Percentiles rank a stretch among this genome's conserved stretches.
Conservation (phyloP, 64 coral and sea anemone species). For the Montipora efflorescens region DNA sequence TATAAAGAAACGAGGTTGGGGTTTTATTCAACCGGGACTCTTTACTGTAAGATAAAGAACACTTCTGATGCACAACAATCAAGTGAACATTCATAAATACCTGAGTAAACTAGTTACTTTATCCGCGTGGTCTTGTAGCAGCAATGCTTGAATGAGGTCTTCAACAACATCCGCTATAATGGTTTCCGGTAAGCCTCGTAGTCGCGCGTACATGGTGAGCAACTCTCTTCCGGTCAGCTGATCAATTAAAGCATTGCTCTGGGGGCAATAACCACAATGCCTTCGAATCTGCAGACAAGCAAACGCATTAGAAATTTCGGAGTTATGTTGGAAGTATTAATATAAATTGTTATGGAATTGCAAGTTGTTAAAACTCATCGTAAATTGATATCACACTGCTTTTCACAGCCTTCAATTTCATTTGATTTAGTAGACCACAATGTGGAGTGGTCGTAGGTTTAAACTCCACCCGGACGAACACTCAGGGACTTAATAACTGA, state of each 20-base stretch:
- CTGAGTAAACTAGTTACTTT: slow-evolving; percentile 89
- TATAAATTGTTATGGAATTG: background rate
- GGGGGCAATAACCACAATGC: slow-evolving; percentile 91
- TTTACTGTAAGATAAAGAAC: too few relatives aligned
- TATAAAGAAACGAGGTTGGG: too few relatives aligned
- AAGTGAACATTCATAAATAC: slow-evolving; percentile 20
- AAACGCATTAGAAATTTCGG: background rate
- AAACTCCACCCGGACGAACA: too few relatives aligned
- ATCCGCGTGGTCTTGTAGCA: slow-evolving; percentile 87
- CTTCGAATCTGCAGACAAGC: slow-evolving; percentile 71
- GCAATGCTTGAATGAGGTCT: slow-evolving; percentile 76
- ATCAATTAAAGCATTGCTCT: slow-evolving; percentile 92
- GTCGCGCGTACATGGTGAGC: slow-evolving; percentile 86
- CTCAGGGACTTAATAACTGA: too few relatives aligned
- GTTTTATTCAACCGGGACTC: too few relatives aligned
- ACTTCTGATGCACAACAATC: too few relatives aligned
- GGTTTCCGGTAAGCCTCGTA: slow-evolving; percentile 81
- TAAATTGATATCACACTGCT: too few relatives aligned
- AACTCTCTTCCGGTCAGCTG: slow-evolving; percentile 95
- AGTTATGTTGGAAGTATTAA: background rate
- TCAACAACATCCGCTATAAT: slow-evolving; percentile 65
- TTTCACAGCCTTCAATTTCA: too few relatives aligned
- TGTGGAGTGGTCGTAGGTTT: too few relatives aligned
- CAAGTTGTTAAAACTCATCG: background rate
- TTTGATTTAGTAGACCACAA: too few relatives aligned